These are phyloP conservation scores for Sapayoa aenigma DNA, from an alignment of 2,113 vertebrate species.

Conservation along the genomic window DNA sequence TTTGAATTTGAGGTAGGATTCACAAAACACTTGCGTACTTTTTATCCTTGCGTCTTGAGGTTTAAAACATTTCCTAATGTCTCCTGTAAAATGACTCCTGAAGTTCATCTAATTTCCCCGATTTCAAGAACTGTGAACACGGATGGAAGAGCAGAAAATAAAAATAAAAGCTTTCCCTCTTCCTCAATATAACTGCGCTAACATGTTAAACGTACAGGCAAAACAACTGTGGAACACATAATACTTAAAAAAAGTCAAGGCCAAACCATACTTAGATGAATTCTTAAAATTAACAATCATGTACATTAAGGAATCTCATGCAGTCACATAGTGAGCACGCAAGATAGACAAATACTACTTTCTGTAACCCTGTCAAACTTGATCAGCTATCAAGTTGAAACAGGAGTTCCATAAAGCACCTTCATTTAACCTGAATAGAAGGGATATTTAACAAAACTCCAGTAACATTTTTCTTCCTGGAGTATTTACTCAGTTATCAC, in stretches of 20 bases:
- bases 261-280: not conserved
- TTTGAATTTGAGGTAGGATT: not conserved
- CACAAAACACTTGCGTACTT: not conserved
- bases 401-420: conserved; percentile 33
- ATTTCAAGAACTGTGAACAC: not conserved
- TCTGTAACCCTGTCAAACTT: conserved; percentile 12
- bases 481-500: conserved; percentile 25
- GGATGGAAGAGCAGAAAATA: not conserved
- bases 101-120: not conserved
- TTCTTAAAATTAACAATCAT: not conserved
- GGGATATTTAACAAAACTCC: conserved; percentile 23
- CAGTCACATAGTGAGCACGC: not conserved
- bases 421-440: conserved; percentile 57
- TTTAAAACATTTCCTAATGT: not conserved
- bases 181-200: not conserved
- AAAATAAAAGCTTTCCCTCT: not conserved
- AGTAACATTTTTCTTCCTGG: conserved; percentile 34
- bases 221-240: not conserved
- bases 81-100: not conserved
- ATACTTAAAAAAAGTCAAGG: not conserved
- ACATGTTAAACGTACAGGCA: not conserved
- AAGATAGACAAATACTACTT: conserved; percentile 12
- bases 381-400: conserved; percentile 35
- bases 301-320: not conserved
- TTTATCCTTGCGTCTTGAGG: not conserved